Percentiles rank a stretch among this genome's conserved stretches.
Conservation (phyloP, 2,797 vertebrate genomes). For the Enteromius fasciolatus region DNA sequence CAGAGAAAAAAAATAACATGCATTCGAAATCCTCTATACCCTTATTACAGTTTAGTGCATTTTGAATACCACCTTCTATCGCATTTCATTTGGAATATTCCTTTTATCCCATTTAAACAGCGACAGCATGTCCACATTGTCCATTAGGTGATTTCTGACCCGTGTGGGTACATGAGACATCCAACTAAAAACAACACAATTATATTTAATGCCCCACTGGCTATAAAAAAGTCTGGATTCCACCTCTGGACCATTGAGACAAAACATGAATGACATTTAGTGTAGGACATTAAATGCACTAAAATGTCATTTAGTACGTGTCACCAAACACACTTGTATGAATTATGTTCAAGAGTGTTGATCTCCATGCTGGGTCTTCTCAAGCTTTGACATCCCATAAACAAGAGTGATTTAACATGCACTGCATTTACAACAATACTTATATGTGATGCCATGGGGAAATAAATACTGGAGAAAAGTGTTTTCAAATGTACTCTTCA, state of each 20-base stretch:
- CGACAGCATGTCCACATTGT: slow-evolving; percentile 8
- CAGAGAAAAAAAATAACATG: slow-evolving; percentile 14
- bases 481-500: background rate
- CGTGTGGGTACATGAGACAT: slow-evolving; percentile 30
- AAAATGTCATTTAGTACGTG: slow-evolving; percentile 38
- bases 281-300: slow-evolving; percentile 20
- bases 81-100: background rate
- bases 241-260: slow-evolving; percentile 31
- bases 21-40: slow-evolving; percentile 12
- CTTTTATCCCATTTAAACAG: slow-evolving; percentile 34
- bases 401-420: slow-evolving; percentile 30
- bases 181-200: slow-evolving; percentile 31
- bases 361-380: background rate
- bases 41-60: slow-evolving; percentile 38
- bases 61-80: slow-evolving; percentile 20
- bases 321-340: slow-evolving; percentile 19
- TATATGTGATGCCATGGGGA: background rate
- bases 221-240: slow-evolving; percentile 26
- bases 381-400: slow-evolving; percentile 14
- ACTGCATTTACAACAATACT: slow-evolving; percentile 28
- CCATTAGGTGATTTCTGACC: slow-evolving; percentile 44
- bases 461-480: background rate
- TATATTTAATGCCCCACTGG: slow-evolving; percentile 43
- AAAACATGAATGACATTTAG: slow-evolving; percentile 21
- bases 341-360: slow-evolving; percentile 11